Evolutionary conservation across 1,140 invertebrate species (phyloP).

Genomic region (Macrocentrus cingulum): DNA sequence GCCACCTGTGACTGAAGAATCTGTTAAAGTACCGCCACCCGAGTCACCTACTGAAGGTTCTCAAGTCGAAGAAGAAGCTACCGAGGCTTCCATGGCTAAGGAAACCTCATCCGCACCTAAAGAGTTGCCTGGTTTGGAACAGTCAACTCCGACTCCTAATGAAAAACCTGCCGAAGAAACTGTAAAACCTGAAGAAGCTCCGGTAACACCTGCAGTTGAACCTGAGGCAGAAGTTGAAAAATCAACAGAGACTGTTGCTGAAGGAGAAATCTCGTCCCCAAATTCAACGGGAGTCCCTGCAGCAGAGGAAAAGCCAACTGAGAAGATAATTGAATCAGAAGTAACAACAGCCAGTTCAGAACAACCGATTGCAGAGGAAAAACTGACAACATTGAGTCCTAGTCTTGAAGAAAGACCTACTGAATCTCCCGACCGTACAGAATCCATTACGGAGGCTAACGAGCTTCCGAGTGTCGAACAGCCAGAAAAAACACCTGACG

Average conservation of each 20-base stretch:
- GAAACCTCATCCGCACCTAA: too few relatives aligned
- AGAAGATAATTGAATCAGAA: constrained; percentile 18
- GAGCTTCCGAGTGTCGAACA: background rate
- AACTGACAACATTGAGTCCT: too few relatives aligned
- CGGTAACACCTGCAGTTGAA: constrained; percentile 14
- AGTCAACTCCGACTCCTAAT: too few relatives aligned
- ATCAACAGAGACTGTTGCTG: constrained; percentile 27
- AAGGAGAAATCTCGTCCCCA: constrained; percentile 27
- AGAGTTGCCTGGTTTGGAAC: too few relatives aligned
- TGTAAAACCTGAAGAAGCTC: constrained; percentile 16
- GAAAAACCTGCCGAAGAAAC: constrained; percentile 13
- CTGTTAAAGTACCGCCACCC: background rate
- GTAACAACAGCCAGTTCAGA: constrained; percentile 8
- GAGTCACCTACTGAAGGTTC: background rate
- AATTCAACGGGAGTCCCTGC: constrained; percentile 14
- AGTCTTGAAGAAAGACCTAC: background rate
- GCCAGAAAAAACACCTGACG: too few relatives aligned
- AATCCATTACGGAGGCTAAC: background rate
- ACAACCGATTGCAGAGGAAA: background rate
- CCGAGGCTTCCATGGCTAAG: too few relatives aligned
- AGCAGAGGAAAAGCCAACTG: constrained; percentile 13
- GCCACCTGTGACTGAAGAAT: constrained; percentile 20
- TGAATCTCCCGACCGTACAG: background rate
- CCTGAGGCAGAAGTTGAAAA: constrained; percentile 15
- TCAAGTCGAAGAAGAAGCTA: background rate